Conservation (phyloP, 2,113 vertebrate species). For the Sarotherodon lohbergeri region DNA sequence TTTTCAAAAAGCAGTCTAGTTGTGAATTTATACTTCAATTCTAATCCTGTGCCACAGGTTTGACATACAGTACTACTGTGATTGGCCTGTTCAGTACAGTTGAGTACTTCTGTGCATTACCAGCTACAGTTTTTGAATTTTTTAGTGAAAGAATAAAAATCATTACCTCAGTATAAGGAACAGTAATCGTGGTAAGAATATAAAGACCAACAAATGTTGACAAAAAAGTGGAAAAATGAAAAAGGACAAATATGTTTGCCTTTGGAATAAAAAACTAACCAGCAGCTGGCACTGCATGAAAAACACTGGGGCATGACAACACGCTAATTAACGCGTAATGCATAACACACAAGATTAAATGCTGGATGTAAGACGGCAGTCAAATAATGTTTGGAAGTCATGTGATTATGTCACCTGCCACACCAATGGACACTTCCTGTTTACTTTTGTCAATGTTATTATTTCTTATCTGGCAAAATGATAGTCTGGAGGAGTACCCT, state of each 20-base stretch:
- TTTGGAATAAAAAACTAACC: neutral
- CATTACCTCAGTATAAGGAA: neutral
- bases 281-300: neutral
- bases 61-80: neutral
- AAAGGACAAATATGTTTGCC: neutral
- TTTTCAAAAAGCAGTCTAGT: neutral
- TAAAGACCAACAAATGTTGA: neutral
- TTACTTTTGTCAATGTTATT: neutral
- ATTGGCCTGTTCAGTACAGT: neutral
- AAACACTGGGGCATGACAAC: neutral
- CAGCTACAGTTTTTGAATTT: neutral
- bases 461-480: neutral
- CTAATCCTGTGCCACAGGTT: neutral
- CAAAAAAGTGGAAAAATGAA: neutral
- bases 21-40: neutral
- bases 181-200: neutral
- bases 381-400: neutral
- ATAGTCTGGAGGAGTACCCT: neutral
- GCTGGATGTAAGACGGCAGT: neutral
- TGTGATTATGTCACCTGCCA: neutral
- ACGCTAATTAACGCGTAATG: neutral
- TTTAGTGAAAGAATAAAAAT: neutral
- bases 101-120: neutral
- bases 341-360: neutral
- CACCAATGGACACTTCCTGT: neutral